Conservation (phyloP, 1,140 invertebrate genomes). For the Orussus abietinus region DNA sequence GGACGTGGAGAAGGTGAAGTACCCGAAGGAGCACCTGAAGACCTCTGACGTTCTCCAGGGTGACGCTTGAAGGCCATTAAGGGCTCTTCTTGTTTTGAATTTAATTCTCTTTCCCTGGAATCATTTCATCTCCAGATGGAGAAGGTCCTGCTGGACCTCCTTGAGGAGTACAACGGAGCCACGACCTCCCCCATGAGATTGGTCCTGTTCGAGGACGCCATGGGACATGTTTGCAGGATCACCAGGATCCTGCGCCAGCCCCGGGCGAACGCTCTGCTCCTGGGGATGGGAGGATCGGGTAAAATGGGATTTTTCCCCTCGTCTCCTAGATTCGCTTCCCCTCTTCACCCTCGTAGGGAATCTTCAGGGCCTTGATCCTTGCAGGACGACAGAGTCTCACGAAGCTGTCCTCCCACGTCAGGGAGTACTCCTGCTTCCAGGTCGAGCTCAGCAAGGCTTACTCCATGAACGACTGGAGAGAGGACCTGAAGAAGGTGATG, state of each 20-base stretch:
- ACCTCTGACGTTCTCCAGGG: too few relatives aligned
- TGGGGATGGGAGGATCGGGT: constrained; percentile 67
- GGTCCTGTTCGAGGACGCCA: constrained; percentile 67
- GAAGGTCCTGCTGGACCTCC: constrained; percentile 46
- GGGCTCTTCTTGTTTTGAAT: neutral
- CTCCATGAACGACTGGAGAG: constrained; percentile 58
- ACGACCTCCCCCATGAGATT: constrained; percentile 67
- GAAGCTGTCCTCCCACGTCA: constrained; percentile 60
- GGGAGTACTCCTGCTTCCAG: constrained; percentile 60
- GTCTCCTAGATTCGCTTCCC: neutral
- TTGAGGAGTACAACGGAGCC: constrained; percentile 67
- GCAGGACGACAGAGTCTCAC: constrained; percentile 64
- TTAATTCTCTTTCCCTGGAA: constrained; percentile 8
- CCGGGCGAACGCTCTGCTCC: constrained; percentile 56
- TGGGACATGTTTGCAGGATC: constrained; percentile 65
- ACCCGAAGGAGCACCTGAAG: too few relatives aligned
- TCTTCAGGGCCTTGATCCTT: constrained; percentile 2
- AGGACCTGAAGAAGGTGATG: constrained; percentile 62
- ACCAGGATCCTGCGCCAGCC: constrained; percentile 62
- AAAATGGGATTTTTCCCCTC: constrained; percentile 1
- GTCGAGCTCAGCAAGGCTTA: constrained; percentile 54
- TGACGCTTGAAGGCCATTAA: too few relatives aligned
- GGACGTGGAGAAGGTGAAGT: constrained; percentile 22
- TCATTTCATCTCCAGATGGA: constrained; percentile 33
- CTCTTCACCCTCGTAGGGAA: too few relatives aligned